A percentile compares a stretch with the other conserved stretches of the same genome.
Evolutionary conservation across 2,888 invertebrate genomes (phyloP).

Genomic region (Eupithecia vulgata): DNA sequence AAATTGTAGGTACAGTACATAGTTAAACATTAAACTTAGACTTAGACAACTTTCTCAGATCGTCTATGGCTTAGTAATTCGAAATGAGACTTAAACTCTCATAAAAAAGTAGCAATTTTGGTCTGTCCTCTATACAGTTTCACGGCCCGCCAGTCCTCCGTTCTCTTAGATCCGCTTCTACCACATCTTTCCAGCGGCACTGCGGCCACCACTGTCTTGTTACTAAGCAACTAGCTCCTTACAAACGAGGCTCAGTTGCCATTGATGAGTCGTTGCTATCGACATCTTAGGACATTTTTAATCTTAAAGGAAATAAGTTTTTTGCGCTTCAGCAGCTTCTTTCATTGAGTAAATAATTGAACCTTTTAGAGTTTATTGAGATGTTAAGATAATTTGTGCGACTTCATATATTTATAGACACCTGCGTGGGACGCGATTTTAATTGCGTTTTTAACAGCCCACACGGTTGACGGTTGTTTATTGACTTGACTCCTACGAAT

Average conservation of each 20-base stretch:
- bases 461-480: too few species aligned
- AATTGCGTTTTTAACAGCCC: not conserved
- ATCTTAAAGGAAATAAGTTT: conserved; percentile 38
- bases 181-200: not conserved
- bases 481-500: not conserved
- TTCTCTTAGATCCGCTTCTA: not conserved
- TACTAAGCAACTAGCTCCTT: not conserved
- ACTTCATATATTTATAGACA: not conserved
- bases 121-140: not conserved
- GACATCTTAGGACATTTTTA: conserved; percentile 38
- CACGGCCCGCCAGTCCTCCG: not conserved
- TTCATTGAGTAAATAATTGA: conserved; percentile 29
- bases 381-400: not conserved
- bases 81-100: not conserved
- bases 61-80: not conserved
- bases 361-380: not conserved
- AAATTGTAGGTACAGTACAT: too few species aligned
- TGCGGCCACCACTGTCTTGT: not conserved
- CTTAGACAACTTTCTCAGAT: too few species aligned
- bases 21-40: too few species aligned
- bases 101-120: not conserved
- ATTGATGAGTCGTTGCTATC: conserved; percentile 28
- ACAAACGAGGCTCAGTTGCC: conserved; percentile 1
- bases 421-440: not conserved
- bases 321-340: conserved; percentile 13